Percentiles rank a stretch among this genome's conserved stretches.
Conservation (phyloP, 2,113 vertebrate genomes). For the Sturnira hondurensis region DNA sequence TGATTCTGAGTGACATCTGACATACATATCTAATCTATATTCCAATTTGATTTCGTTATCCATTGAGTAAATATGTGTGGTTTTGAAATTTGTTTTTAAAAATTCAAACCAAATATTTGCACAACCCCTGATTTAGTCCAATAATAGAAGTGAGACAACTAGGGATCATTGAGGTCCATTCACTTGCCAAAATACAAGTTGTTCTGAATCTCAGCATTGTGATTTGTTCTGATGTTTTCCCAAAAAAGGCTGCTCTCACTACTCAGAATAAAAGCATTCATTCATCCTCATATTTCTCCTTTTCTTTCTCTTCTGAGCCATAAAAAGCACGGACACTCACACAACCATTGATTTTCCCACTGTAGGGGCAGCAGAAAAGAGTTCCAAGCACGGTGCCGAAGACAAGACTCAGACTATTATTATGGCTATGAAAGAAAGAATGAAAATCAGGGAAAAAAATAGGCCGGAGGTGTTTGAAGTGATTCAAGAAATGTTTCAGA, state of each 20-base stretch:
- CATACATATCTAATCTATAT: neutral
- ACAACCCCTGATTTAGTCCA: neutral
- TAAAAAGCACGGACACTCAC: neutral
- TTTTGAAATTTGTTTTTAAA: neutral
- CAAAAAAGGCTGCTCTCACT: neutral
- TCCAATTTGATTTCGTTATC: neutral
- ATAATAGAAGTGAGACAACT: neutral
- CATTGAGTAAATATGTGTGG: neutral
- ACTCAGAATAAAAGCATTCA: neutral
- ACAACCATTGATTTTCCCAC: slow-evolving; percentile 25
- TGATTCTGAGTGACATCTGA: neutral
- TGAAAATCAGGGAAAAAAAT: slow-evolving; percentile 98
- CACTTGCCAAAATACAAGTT: neutral
- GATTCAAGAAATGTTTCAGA: slow-evolving; percentile 95
- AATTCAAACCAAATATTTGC: neutral
- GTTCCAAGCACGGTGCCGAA: slow-evolving; percentile 97
- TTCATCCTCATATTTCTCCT: neutral
- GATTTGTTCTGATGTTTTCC: neutral
- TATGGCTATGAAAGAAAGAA: slow-evolving; percentile 97
- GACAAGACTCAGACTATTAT: slow-evolving; percentile 99
- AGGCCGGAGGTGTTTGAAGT: slow-evolving; percentile 95
- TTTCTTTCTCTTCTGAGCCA: neutral
- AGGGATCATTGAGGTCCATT: neutral
- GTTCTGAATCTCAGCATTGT: neutral
- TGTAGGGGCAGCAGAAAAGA: slow-evolving; percentile 97